Base-by-base conservation (phyloP, 1,140 invertebrate species). In the Trichonephila inaurata region DNA sequence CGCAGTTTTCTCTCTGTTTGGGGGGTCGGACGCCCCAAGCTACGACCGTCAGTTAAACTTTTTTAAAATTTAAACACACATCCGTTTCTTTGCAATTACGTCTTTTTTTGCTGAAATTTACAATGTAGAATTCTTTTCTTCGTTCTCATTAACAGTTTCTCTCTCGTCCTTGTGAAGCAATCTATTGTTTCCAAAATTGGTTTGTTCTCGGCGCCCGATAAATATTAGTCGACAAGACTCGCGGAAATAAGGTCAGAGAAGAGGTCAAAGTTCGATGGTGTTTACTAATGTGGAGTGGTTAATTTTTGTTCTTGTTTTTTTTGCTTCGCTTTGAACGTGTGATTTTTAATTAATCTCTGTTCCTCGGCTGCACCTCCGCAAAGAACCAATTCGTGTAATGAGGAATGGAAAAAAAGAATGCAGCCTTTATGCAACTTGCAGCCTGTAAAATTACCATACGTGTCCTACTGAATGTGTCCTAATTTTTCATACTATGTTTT, bases 181-280 rank as follows among this genome's bases (percentile, higher is more conserved):
- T 77, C 69, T 33, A 77, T 77, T 85, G 44, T 85, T 85, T 85
- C 82, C 82, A 60, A 85, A 85, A 85, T 85, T 33, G 82, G 51
- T 85, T 85, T 60, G 51, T 60, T 85, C 51, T 85, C 82, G 58
- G 19, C 44, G 82, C 21, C 82, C 44, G 82, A 85, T 85, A 85
- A 85, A 85, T 85, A 85, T 60, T 85, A 85, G 69, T 28, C 24
- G 69, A 77, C 69, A 14, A 85, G 51, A n/a, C 6, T 51, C 14
- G n/a, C 82, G 51, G 82, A 85, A 85, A 85, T 85, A 44, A 60
- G 82, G 44, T 51, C 51, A 85, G 44, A 58, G 82, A 58, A 21
- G 82, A 33, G 82, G 82, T 85, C 51, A 85, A 58, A 85, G 82
- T 85, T 85, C 82, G 82, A 85, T 58, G 58, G 51, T 85, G 44